These are phyloP conservation scores for Oryzias curvinotus DNA, from an alignment of 2,113 vertebrate species.

Conservation along the genomic window DNA sequence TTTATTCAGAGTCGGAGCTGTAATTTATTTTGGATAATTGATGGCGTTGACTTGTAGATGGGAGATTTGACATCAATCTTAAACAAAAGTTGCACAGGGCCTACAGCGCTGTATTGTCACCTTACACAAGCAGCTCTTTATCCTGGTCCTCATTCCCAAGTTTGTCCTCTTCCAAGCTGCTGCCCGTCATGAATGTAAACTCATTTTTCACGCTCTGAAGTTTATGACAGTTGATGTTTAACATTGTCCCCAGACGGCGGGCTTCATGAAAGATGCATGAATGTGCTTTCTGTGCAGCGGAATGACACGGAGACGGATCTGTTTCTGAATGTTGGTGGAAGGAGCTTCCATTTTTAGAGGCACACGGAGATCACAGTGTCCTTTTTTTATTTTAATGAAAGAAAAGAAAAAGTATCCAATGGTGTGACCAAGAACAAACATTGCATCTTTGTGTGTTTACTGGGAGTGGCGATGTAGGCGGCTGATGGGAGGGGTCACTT, in stretches of 20 bases:
- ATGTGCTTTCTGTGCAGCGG: conserved; percentile 51
- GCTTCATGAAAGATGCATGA: conserved; percentile 75
- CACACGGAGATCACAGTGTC: too few species aligned
- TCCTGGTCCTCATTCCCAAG: too few species aligned
- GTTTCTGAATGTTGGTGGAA: conserved; percentile 46
- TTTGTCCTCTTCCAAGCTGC: conserved; percentile 40
- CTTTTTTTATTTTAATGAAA: too few species aligned
- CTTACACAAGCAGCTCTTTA: too few species aligned
- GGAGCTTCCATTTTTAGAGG: neutral
- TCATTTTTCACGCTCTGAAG: conserved; percentile 50
- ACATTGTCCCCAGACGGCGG: conserved; percentile 59
- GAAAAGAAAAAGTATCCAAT: neutral
- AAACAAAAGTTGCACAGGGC: too few species aligned
- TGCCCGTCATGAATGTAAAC: conserved; percentile 59
- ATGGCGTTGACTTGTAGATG: too few species aligned
- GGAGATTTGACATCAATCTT: too few species aligned
- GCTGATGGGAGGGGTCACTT: conserved; percentile 17
- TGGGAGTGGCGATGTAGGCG: conserved; percentile 46
- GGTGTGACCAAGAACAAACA: conserved; percentile 7
- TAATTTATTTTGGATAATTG: too few species aligned
- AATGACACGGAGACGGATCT: conserved; percentile 55
- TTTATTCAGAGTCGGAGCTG: too few species aligned
- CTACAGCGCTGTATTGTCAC: too few species aligned
- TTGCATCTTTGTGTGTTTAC: conserved; percentile 46
- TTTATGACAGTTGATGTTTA: conserved; percentile 69